Base-by-base conservation (phyloP, 2,888 invertebrate species). In the Hydrotaea cyrtoneurina region DNA sequence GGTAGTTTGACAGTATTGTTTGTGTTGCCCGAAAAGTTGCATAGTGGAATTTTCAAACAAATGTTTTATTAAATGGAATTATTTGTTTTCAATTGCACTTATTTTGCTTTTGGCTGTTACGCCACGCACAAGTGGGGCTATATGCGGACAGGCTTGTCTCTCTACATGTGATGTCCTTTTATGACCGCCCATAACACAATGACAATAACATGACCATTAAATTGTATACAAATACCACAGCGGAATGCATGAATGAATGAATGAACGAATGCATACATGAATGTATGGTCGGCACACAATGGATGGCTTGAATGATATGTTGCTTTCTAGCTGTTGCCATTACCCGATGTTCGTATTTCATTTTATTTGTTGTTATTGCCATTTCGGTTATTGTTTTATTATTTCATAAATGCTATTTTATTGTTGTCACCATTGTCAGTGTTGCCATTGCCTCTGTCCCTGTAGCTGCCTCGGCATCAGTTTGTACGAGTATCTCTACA, bases 31-130 rank as follows among this genome's bases (percentile, higher is more conserved):
- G 15, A 23, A 79, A 78, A 73, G 72, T 73, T 57, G 43, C 66
- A 36, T 23, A 36, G 11, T 2, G 74, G 66, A 74, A 66, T 66
- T 74, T 66, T 15, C 43, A 74, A 74, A 66, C 55, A 80, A 66
- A 69, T 69, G 26, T 80, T 80, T 74, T 74, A 80, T 80, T 80
- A 69, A 80, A 74, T 55, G 21, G 50, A 69, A 74, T 69, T 75
- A 53, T 74, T 80, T 80, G 69, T 57, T 74, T 79, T 66, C 66
- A 79, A 79, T 79, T 74, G 57, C n/a, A 43, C 69, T 23, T 23
- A 23, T 74, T 69, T 57, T 46, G 26, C 72, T 74, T 57, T 57
- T 31, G 74, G 80, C 39, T 55, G 11, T 66, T 57, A 26, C 57
- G 13, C n/a, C n/a, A n/a, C n/a, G n/a, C n/a, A n/a, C n/a, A n/a